Percentiles rank a stretch among this genome's conserved stretches.
Evolutionary conservation across 2,113 vertebrate genomes (phyloP).

Genomic region (Mastomys coucha): DNA sequence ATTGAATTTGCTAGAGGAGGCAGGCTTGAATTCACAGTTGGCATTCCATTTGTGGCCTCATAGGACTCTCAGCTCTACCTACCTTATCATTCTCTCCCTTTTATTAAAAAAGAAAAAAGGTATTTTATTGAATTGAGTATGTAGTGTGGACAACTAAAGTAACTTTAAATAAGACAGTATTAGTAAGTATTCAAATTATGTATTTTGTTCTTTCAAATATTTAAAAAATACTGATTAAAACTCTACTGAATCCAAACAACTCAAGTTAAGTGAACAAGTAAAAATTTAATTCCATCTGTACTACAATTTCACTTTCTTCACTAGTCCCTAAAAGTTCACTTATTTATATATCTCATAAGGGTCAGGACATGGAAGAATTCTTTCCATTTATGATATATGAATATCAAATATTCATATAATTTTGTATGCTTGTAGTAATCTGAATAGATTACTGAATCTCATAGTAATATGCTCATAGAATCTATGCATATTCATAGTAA

Average conservation of each 20-base stretch:
- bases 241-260: slow-evolving; percentile 1
- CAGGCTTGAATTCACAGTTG: background rate
- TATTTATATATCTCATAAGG: background rate
- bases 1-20: background rate
- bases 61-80: background rate
- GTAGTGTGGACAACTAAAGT: background rate
- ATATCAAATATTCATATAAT: too few species aligned
- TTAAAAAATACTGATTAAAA: slow-evolving; percentile 27
- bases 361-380: background rate
- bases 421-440: too few species aligned
- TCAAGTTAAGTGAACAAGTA: background rate
- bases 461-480: too few species aligned
- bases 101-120: background rate
- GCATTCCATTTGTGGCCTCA: background rate
- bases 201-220: slow-evolving; percentile 52
- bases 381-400: background rate
- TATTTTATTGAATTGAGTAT: background rate
- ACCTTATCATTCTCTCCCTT: background rate
- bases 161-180: slow-evolving; percentile 30
- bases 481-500: background rate
- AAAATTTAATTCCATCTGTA: background rate
- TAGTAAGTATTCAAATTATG: background rate
- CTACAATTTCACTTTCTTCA: background rate
- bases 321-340: background rate
- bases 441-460: too few species aligned